A percentile compares a stretch with the other conserved stretches of the same genome.
Evolutionary conservation across 2,888 invertebrate genomes (phyloP).

Genomic region (Drosophila limbata): DNA sequence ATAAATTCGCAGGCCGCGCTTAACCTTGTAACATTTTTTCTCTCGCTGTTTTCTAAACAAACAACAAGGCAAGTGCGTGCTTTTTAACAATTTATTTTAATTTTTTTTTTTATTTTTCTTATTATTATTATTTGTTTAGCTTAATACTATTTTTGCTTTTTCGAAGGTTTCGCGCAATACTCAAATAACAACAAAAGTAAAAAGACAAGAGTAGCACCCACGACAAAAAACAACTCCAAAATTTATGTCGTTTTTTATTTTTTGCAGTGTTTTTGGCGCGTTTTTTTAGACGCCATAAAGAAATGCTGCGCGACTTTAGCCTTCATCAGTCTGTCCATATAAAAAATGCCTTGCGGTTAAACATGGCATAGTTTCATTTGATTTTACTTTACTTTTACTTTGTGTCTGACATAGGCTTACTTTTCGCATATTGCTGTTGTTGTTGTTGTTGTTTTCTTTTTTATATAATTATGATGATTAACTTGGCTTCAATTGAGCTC

Average conservation of each 20-base stretch:
- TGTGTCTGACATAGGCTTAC: constrained; percentile 43
- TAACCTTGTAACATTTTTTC: constrained; percentile 62
- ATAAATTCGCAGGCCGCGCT: constrained; percentile 46
- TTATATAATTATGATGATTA: constrained; percentile 60
- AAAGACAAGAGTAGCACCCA: constrained; percentile 63
- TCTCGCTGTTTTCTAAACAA: constrained; percentile 58
- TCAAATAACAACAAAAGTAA: constrained; percentile 21
- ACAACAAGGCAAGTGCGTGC: constrained; percentile 58
- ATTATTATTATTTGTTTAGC: constrained; percentile 56
- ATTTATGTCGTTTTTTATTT: constrained; percentile 36
- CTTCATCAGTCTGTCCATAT: constrained; percentile 43
- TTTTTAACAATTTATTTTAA: constrained; percentile 55
- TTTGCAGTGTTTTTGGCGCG: constrained; percentile 31
- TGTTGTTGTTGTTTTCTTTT: constrained; percentile 11
- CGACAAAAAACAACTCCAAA: constrained; percentile 40
- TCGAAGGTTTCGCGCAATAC: constrained; percentile 61
- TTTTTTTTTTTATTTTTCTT: constrained; percentile 46
- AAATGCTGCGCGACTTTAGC: constrained; percentile 58
- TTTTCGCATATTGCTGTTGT: constrained; percentile 20
- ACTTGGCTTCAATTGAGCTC: constrained; percentile 40
- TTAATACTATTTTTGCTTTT: constrained; percentile 43
- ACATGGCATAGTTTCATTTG: constrained; percentile 63
- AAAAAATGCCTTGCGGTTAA: constrained; percentile 64
- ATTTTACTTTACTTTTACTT: constrained; percentile 47
- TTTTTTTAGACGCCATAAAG: constrained; percentile 49